Evolutionary conservation across 2,113 vertebrate genomes (phyloP).

Genomic region (Chaetorhynchus papuensis): DNA sequence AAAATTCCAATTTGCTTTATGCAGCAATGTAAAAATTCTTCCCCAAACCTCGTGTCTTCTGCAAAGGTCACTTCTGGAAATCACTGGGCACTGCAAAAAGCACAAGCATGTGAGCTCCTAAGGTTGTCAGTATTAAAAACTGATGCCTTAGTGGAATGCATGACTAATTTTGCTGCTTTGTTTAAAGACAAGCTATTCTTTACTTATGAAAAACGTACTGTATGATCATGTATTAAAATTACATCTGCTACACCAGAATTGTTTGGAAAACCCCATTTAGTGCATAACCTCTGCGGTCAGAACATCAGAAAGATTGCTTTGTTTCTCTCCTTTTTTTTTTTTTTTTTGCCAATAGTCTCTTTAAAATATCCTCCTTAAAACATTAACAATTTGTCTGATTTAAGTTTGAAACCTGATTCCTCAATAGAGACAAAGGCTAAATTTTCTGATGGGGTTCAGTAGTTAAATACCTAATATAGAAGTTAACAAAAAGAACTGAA

Average conservation of each 20-base stretch:
- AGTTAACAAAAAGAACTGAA: background rate
- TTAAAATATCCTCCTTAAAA: background rate
- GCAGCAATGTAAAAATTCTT: background rate
- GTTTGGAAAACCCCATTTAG: background rate
- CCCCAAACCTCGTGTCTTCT: background rate
- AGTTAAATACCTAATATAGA: background rate
- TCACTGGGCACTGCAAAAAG: background rate
- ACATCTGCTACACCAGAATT: background rate
- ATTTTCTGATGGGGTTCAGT: background rate
- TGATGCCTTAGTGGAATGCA: background rate
- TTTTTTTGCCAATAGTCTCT: background rate
- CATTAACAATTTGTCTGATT: background rate
- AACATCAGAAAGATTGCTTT: background rate
- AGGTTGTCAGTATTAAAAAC: background rate
- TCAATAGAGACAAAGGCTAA: background rate
- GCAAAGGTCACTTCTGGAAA: background rate
- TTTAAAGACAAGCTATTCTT: conserved; percentile 5
- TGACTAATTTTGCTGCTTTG: background rate
- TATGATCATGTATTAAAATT: background rate
- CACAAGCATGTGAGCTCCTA: background rate
- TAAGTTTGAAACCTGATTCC: background rate
- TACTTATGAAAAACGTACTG: background rate
- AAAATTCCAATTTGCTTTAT: background rate
- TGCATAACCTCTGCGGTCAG: background rate
- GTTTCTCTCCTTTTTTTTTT: background rate